Base-by-base conservation (phyloP, 2,888 invertebrate species). In the Watsonalla cultraria region DNA sequence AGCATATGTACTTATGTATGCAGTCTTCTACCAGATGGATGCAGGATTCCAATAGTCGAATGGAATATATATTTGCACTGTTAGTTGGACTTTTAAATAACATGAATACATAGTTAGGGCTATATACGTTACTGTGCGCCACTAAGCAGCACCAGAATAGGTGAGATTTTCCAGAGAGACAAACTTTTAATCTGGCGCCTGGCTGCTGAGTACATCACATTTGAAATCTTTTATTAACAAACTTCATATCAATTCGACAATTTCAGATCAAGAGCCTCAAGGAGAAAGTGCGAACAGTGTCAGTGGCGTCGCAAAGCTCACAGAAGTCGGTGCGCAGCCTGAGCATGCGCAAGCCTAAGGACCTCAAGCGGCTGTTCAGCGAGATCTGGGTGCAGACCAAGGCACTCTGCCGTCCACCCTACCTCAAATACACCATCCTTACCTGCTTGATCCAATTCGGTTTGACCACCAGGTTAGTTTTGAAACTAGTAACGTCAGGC, bases 361-460 rank as follows among this genome's bases (percentile, higher is more conserved):
- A 95, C 74, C 77, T 95, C 15, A 94, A 94, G 70, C 83, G 95
- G 47, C 84, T 96, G 50, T 84, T 94, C 68, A 77, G 82, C 54
- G 95, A 95, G 76, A 94, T 95, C 70, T 95, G 94, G 94, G 89
- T 88, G 49, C 94, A 96, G 74, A 95, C 96, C 11, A 94, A 94
- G 76, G 93, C 94, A 2, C 90, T 96, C 7, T 96, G 94, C 85
- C 93, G 90, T 68, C 93, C 95, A 2, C 95, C 95, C 9, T 94
- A 95, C 87, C 86, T 95, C 51, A 93, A 93, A 70, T 95, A 95
- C 78, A 96, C 96, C 35, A 76, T 94, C 53, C 91, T 96, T 57
- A 95, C 96, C 50, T 95, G 96, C 78, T 91, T 94, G 46, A 95
- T 97, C 65, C 96, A 96, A 76, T 96, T 96, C 78, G 96, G 96